Percentiles rank a stretch among this genome's conserved stretches.
Evolutionary conservation across 1,140 invertebrate genomes (phyloP).

Genomic region (Sesamia nonagrioides): DNA sequence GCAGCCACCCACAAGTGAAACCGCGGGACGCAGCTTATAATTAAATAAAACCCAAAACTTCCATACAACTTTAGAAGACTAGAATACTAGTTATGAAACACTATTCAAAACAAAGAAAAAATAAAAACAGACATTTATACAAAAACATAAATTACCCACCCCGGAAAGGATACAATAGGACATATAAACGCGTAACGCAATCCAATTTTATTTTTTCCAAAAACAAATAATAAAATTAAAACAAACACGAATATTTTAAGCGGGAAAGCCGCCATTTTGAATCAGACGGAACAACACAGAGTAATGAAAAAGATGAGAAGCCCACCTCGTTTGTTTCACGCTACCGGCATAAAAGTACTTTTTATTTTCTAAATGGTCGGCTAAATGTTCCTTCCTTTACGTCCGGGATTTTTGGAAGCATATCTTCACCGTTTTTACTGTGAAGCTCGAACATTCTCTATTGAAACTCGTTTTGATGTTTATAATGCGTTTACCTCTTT

Average conservation of each 20-base stretch:
- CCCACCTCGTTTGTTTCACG: constrained; percentile 44
- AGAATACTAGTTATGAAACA: no score
- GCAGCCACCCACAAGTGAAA: no score
- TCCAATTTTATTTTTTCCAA: constrained; percentile 12
- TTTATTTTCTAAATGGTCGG: constrained; percentile 60
- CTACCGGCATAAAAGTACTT: constrained; percentile 56
- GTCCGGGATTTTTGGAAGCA: constrained; percentile 36
- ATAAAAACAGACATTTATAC: not conserved
- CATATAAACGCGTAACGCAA: constrained; percentile 6
- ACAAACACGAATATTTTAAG: constrained; percentile 30
- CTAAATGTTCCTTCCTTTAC: constrained; percentile 59
- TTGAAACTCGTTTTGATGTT: constrained; percentile 23
- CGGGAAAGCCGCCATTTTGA: constrained; percentile 29
- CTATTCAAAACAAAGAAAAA: not conserved
- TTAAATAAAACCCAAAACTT: no score
- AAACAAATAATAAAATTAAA: constrained; percentile 41
- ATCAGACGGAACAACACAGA: constrained; percentile 36
- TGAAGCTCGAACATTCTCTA: constrained; percentile 25
- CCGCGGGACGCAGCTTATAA: no score
- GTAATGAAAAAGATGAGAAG: constrained; percentile 60
- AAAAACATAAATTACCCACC: not conserved
- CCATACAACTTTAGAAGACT: no score
- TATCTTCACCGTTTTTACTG: constrained; percentile 24
- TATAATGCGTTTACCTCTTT: constrained; percentile 30
- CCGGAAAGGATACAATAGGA: not conserved